Evolutionary conservation across 1,140 invertebrate genomes (phyloP).

Genomic region (Ganaspis sp.): DNA sequence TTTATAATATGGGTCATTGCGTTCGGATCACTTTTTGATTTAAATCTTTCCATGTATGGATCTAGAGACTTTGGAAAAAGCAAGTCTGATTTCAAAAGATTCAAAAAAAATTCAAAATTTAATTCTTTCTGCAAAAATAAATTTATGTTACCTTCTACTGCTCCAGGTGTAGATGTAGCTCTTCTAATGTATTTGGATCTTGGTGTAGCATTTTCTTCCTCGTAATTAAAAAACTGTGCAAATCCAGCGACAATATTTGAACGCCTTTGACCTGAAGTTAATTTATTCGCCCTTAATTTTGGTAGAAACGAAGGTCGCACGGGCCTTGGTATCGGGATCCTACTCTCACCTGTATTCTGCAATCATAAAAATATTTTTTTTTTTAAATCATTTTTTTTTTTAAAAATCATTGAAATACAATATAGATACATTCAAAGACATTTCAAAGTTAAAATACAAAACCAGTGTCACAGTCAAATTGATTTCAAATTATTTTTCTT

Average conservation of each 20-base stretch:
- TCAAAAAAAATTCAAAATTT: no score
- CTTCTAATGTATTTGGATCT: conserved; percentile 41
- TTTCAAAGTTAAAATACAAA: no score
- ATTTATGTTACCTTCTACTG: conserved; percentile 46
- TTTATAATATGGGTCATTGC: no score
- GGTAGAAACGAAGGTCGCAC: conserved; percentile 68
- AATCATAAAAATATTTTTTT: conserved; percentile 38
- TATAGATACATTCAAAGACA: no score
- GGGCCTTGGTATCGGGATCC: conserved; percentile 66
- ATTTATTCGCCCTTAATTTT: conserved; percentile 51
- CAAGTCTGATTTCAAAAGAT: no score
- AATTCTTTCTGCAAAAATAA: neutral
- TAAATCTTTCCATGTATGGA: no score
- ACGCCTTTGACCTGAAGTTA: conserved; percentile 48
- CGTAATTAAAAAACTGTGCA: conserved; percentile 51
- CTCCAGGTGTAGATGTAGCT: conserved; percentile 45
- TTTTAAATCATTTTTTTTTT: neutral
- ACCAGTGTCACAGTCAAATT: no score
- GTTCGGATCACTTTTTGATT: no score
- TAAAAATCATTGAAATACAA: neutral
- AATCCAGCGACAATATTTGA: conserved; percentile 55
- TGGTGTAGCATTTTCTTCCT: conserved; percentile 44
- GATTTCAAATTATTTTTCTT: no score
- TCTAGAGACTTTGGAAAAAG: no score
- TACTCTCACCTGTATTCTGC: conserved; percentile 69